Percentiles rank a stretch among this genome's conserved stretches.
phyloP scores from a whole-genome alignment of 1,140 invertebrate species.

The Branchinecta lindahli region DNA sequence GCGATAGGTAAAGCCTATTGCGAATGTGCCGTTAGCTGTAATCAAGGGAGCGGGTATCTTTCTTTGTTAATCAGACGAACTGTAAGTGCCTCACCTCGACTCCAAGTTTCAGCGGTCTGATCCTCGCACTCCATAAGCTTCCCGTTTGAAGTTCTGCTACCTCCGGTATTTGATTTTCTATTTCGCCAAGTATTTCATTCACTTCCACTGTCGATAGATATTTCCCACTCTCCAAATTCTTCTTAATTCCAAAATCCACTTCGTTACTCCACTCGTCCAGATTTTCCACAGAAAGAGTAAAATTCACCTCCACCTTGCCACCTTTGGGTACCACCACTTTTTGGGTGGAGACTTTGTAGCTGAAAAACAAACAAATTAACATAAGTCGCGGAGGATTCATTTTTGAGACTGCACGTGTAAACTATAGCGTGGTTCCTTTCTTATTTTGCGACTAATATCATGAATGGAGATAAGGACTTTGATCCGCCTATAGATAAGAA shows the following conservation, averaged over 20 bases:
- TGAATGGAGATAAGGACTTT: no score
- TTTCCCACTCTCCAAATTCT: not conserved
- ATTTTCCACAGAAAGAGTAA: not conserved
- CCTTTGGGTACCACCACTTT: not conserved
- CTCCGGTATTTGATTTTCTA: not conserved
- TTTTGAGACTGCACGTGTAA: no score
- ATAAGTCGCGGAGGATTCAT: not conserved
- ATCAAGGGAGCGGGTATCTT: no score
- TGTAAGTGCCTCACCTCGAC: not conserved
- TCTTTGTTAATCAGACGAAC: not conserved
- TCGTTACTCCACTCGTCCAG: constrained; percentile 1
- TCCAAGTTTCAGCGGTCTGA: not conserved
- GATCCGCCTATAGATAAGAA: no score
- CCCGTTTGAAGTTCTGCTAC: not conserved
- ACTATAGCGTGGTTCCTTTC: no score
- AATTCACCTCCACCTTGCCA: not conserved
- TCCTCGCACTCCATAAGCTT: not conserved
- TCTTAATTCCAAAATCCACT: not conserved
- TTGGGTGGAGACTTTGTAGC: not conserved
- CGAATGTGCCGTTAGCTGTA: no score
- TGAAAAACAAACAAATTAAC: not conserved
- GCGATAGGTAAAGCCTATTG: no score
- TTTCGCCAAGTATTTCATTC: not conserved
- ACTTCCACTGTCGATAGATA: not conserved
- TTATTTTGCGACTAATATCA: no score